Base-by-base conservation (phyloP, 2,113 vertebrate genomes). In the Micronisus gabar region DNA sequence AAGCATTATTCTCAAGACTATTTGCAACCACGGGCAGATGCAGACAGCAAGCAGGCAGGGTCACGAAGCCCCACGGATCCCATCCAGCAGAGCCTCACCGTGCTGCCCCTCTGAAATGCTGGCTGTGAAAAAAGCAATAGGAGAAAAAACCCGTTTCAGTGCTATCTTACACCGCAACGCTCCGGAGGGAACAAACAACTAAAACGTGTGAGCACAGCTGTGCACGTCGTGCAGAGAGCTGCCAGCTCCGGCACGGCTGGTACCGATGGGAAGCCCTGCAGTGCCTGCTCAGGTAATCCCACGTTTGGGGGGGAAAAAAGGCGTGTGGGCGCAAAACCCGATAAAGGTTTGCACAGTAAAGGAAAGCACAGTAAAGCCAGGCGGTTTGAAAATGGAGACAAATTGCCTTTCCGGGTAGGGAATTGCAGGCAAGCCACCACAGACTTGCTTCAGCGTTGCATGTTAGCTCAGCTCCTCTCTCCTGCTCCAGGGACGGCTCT, bases 31-130 rank as follows among this genome's bases (percentile, higher is more conserved):
- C 3, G 1, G 45, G 38, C 72, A 78, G 38, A 40, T 15, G 65
- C 84, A 34, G 43, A 63, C 48, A 41, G 62, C 4, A 11, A 48
- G 61, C 68, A 30, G 34, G 52, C 65, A 73, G 52, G 53, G 66
- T 58, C 11, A 1, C 1, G 1, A 36, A 52, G 10, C 22, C 36
- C 36, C 12, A 1, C 1, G 2, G 27, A 38, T 62, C 36, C n/a
- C 13, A 3, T 9, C 70, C 63, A 11, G 53, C 27, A 12, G 27
- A 92, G 30, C 55, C 25, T 34, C 55, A 21, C 45, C 7, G 1
- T 4, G 5, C 36, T 10, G 4, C 11, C 30, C 41, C 50, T 45
- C 68, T 34, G 2, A 41, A 72, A 48, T 0, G 8, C 40, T 10
- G 53, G 16, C 73, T 47, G 34, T 25, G 61, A 48, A 67, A 75